These are phyloP conservation scores for Lycorma delicatula DNA, from an alignment of 1,140 invertebrate species.

Conservation along the genomic window DNA sequence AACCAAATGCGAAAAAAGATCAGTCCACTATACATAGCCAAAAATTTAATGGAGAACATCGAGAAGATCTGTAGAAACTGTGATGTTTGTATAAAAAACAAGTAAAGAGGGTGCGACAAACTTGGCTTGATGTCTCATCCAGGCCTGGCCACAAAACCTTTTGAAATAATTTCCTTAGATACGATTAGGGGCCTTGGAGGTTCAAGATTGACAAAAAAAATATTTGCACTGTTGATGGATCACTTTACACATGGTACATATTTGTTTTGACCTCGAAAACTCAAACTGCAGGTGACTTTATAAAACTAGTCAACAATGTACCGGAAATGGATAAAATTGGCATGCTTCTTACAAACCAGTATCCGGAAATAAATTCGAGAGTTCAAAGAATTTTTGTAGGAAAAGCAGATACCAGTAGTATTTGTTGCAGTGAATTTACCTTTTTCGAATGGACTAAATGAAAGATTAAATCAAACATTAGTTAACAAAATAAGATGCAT, in stretches of 20 bases:
- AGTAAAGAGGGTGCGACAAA: slow-evolving; percentile 28
- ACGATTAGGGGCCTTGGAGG: slow-evolving; percentile 30
- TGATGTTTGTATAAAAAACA: slow-evolving; percentile 34
- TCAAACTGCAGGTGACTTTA: too few relatives aligned
- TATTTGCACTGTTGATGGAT: slow-evolving; percentile 27
- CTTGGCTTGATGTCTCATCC: slow-evolving; percentile 30
- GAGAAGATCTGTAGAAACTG: slow-evolving; percentile 29
- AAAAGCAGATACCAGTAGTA: too few relatives aligned
- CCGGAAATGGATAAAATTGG: slow-evolving; percentile 18
- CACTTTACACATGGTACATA: slow-evolving; percentile 24
- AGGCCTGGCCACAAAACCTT: slow-evolving; percentile 33
- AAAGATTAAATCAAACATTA: too few relatives aligned
- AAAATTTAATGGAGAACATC: slow-evolving; percentile 24
- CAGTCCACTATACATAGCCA: slow-evolving; percentile 23
- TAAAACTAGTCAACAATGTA: slow-evolving; percentile 18
- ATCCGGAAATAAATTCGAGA: slow-evolving; percentile 27
- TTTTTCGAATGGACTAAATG: too few relatives aligned
- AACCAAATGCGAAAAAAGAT: slow-evolving; percentile 26
- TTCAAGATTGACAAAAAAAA: slow-evolving; percentile 28
- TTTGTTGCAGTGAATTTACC: too few relatives aligned
- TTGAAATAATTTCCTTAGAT: slow-evolving; percentile 33
- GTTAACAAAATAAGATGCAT: too few relatives aligned
- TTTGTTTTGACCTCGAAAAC: slow-evolving; percentile 24
- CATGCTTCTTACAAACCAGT: slow-evolving; percentile 24
- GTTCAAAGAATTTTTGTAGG: too few relatives aligned